Conservation (phyloP, 2,888 invertebrate genomes). For the Agrochola macilenta region DNA sequence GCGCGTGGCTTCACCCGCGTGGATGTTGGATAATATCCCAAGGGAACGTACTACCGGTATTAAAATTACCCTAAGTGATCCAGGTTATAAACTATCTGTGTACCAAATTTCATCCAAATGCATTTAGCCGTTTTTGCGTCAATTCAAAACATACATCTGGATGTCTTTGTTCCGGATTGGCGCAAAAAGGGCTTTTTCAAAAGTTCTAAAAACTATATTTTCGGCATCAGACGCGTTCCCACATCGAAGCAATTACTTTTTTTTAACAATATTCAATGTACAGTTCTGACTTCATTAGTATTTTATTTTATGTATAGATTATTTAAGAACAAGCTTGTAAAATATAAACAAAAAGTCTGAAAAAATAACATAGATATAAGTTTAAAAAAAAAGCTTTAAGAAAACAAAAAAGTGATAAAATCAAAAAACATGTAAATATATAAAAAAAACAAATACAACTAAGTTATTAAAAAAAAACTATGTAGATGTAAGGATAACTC, state of each 20-base stretch:
- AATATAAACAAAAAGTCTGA: background rate
- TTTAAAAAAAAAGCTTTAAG: constrained; percentile 16
- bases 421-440: background rate
- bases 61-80: background rate
- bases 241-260: too few relatives aligned
- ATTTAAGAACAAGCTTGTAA: background rate
- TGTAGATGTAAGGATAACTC: background rate
- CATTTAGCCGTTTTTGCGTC: background rate
- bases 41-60: background rate
- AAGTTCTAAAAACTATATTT: too few relatives aligned
- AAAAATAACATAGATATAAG: background rate
- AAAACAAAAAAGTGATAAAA: constrained; percentile 16
- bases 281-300: background rate
- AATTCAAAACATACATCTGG: too few relatives aligned
- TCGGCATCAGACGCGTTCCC: too few relatives aligned
- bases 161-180: too few relatives aligned
- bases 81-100: background rate
- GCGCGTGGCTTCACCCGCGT: background rate
- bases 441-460: background rate
- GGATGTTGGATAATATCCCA: background rate
- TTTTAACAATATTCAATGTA: background rate
- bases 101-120: background rate
- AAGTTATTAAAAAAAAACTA: background rate
- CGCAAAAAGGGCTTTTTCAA: too few relatives aligned
- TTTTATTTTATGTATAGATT: constrained; percentile 7